Conservation (phyloP, 2,888 invertebrate genomes). For the Andrena hattorfiana region DNA sequence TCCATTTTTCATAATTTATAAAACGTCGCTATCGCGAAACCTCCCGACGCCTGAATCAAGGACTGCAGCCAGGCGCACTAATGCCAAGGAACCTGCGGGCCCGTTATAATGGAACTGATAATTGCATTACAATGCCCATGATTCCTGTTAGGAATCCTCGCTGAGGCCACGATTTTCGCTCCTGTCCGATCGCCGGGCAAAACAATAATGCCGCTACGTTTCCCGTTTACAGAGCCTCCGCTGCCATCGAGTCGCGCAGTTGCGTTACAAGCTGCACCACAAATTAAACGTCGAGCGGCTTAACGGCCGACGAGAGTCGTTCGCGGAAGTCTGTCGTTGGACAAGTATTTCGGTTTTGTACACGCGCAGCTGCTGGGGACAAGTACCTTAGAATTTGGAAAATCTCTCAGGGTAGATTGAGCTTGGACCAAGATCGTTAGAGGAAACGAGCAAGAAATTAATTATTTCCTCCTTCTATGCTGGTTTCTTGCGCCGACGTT, state of each 20-base stretch:
- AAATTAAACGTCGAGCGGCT: slow-evolving; percentile 9
- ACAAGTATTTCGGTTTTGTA: neutral
- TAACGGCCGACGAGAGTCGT: slow-evolving; percentile 2
- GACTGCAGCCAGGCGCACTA: neutral
- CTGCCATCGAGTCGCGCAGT: slow-evolving; percentile 7
- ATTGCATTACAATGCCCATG: slow-evolving; percentile 31
- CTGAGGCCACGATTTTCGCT: slow-evolving; percentile 15
- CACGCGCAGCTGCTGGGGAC: too few species aligned
- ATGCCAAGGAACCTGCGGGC: neutral
- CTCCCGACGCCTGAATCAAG: neutral
- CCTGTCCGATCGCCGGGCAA: slow-evolving; percentile 8
- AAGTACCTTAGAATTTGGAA: too few species aligned
- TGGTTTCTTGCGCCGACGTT: too few species aligned
- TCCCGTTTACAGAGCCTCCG: slow-evolving; percentile 12
- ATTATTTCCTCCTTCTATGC: too few species aligned
- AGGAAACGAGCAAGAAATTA: too few species aligned
- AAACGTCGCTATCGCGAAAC: slow-evolving; percentile 23
- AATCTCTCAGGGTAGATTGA: too few species aligned
- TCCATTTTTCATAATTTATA: slow-evolving; percentile 38
- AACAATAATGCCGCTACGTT: slow-evolving; percentile 49
- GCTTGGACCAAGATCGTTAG: too few species aligned
- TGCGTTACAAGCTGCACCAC: slow-evolving; percentile 1
- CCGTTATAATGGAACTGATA: slow-evolving; percentile 52
- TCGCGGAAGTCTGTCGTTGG: neutral
- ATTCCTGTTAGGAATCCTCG: slow-evolving; percentile 47